Conservation (phyloP, 1,140 invertebrate species). For the Mylabris phalerata region DNA sequence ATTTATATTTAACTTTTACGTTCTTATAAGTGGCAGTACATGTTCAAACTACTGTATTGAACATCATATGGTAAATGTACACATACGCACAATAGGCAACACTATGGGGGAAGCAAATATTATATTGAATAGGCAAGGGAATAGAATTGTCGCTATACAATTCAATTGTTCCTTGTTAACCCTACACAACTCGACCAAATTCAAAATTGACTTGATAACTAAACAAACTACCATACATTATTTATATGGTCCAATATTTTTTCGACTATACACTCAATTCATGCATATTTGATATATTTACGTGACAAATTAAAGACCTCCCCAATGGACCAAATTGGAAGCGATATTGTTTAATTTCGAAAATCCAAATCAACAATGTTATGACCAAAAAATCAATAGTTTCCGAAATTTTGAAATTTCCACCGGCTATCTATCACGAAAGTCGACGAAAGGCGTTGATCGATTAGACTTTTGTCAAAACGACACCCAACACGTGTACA, state of each 20-base stretch:
- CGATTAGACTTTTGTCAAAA: slow-evolving; percentile 2
- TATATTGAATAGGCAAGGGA: slow-evolving; percentile 36
- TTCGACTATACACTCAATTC: slow-evolving; percentile 33
- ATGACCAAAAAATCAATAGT: neutral
- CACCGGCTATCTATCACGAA: no score
- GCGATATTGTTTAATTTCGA: slow-evolving; percentile 34
- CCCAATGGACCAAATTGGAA: slow-evolving; percentile 28
- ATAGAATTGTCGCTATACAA: slow-evolving; percentile 37
- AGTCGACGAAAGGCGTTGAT: no score
- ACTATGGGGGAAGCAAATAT: slow-evolving; percentile 35
- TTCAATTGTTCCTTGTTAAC: slow-evolving; percentile 42
- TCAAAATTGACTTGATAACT: neutral
- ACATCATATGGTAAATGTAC: slow-evolving; percentile 39
- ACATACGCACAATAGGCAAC: slow-evolving; percentile 21
- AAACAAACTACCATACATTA: neutral
- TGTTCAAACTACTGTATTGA: slow-evolving; percentile 26
- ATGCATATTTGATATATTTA: slow-evolving; percentile 43
- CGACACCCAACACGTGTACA: slow-evolving; percentile 18
- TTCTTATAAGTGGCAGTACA: slow-evolving; percentile 20
- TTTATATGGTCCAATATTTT: slow-evolving; percentile 22
- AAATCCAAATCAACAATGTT: neutral
- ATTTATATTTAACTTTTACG: slow-evolving; percentile 11
- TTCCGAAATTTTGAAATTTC: no score
- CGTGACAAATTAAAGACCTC: slow-evolving; percentile 38
- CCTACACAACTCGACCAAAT: slow-evolving; percentile 33